Base-by-base conservation (phyloP, 2,888 invertebrate genomes). In the Mythimna lalbum region DNA sequence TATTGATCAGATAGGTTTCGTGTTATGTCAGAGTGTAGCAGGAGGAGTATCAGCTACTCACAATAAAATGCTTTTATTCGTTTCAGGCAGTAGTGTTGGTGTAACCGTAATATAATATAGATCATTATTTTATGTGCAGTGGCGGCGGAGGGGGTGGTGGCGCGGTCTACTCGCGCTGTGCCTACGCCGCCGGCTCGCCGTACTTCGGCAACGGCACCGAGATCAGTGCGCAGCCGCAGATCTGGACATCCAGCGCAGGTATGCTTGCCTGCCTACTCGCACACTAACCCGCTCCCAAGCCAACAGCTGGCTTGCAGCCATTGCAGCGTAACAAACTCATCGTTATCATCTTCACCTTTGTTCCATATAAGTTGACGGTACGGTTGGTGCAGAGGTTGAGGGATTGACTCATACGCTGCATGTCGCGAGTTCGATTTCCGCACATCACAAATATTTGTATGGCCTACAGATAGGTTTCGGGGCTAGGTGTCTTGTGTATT, bases 221-320 rank as follows among this genome's bases (percentile, higher is more conserved):
- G 68, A 86, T 91, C 61, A 67, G 79, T 49, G 73, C 91, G 60
- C 94, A 93, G 82, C 73, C 91, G 57, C 94, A 93, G 84, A 88
- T 94, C 64, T 95, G 95, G 95, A 88, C 88, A 70, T 83, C 93
- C 50, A 88, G 89, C 69, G 89, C 93, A 82, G 94, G 94, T 94
- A 80, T 39, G 49, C 33, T 14, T 5, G 1, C 43, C 0, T 33
- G 33, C 33, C 33, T 33, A 33, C 4, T 4, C 3, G 2, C 39
- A 12, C 7, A 14, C 33, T 17, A 9, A 1, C 31, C 2, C 27
- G 0, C 36, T 31, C 33, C 33, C 9, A 7, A n/a, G n/a, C n/a
- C n/a, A n/a, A n/a, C n/a, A 14, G 39, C 57, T 57, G 12, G 14
- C 36, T 21, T 2, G 21, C 36, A 27, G 9, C 21, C 4, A 1